phyloP scores from a whole-genome alignment of 2,888 invertebrate species.

The Tetranychus piercei region DNA sequence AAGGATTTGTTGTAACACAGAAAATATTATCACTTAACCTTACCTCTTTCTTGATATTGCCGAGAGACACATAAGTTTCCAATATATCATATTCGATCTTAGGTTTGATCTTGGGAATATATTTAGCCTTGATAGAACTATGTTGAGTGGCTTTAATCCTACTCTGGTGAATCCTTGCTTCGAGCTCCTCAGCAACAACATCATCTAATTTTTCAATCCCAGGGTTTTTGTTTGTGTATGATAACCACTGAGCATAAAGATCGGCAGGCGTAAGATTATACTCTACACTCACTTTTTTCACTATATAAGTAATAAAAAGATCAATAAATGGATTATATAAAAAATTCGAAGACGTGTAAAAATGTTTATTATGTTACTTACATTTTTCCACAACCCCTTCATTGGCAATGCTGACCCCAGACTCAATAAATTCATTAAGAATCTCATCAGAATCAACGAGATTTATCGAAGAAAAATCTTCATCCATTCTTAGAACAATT shows the following conservation, averaged over 20 bases:
- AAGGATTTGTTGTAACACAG: background rate
- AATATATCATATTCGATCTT: background rate
- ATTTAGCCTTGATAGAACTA: background rate
- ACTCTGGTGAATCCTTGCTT: background rate
- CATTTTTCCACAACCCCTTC: background rate
- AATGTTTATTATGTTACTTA: background rate
- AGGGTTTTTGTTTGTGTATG: background rate
- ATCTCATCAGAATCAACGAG: background rate
- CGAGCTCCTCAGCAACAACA: background rate
- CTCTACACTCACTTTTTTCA: background rate
- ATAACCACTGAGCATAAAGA: background rate
- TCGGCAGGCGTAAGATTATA: background rate
- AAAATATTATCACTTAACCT: background rate
- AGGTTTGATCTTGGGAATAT: background rate
- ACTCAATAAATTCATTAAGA: background rate
- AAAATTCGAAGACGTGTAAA: background rate
- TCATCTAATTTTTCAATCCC: background rate
- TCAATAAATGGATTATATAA: background rate
- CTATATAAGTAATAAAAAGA: background rate
- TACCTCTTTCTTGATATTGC: background rate
- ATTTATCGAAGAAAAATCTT: background rate
- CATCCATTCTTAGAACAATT: background rate
- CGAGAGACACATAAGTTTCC: background rate
- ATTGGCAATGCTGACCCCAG: background rate
- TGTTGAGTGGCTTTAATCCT: background rate